A percentile compares a stretch with the other conserved stretches of the same genome.
phyloP scores from a whole-genome alignment of 2,797 vertebrate genomes.

The Dryobates pubescens region DNA sequence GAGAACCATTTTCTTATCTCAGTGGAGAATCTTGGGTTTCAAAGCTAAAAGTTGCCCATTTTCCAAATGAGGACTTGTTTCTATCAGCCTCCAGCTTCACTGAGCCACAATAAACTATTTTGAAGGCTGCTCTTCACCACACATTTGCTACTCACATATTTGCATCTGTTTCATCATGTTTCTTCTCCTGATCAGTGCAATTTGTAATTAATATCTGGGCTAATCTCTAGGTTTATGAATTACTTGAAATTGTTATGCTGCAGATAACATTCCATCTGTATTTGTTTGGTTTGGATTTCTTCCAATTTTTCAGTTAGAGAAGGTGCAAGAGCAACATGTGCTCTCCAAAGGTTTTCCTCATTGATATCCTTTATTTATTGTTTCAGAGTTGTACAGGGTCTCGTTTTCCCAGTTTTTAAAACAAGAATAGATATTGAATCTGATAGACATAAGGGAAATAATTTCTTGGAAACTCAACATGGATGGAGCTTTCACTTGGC shows the following conservation, averaged over 20 bases:
- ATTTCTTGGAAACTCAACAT: not conserved
- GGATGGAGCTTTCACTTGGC: not conserved
- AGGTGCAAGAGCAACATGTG: too few species aligned
- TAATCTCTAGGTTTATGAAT: not conserved
- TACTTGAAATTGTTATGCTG: not conserved
- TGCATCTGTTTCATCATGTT: not conserved
- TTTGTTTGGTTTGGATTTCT: not conserved
- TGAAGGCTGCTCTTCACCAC: not conserved
- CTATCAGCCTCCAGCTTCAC: not conserved
- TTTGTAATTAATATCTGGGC: not conserved
- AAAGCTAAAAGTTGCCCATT: not conserved
- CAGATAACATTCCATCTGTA: not conserved
- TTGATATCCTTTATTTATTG: not conserved
- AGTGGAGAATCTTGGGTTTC: not conserved
- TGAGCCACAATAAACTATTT: not conserved
- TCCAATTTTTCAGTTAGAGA: not conserved
- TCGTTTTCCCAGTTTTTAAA: not conserved
- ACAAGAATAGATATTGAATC: conserved; percentile 25
- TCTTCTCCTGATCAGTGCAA: not conserved
- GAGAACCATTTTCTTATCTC: not conserved
- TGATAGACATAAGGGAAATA: not conserved
- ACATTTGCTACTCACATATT: not conserved
- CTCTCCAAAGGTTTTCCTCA: not conserved
- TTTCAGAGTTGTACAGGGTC: conserved; percentile 3
- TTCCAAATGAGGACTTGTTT: not conserved